Evolutionary conservation across 1,140 invertebrate species (phyloP).

Genomic region (Dendrolimus punctatus): DNA sequence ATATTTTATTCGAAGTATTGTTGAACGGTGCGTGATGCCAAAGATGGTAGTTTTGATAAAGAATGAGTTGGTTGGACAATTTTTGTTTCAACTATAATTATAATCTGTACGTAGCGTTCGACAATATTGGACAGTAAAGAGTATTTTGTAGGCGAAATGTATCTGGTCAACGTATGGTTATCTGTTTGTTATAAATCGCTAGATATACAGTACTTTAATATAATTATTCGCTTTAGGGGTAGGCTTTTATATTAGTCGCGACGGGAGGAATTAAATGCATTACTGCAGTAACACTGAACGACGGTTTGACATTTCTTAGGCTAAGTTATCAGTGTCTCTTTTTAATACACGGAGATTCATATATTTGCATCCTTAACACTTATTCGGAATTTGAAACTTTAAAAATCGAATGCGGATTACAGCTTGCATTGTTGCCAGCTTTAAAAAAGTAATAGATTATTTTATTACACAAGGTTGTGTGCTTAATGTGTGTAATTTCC

Average conservation of each 20-base stretch:
- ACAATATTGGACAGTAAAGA: constrained; percentile 22
- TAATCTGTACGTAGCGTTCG: constrained; percentile 7
- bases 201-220: constrained; percentile 42
- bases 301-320: too few relatives aligned
- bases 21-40: constrained; percentile 14
- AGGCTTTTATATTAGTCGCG: constrained; percentile 42
- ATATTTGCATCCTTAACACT: too few relatives aligned
- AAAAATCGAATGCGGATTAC: too few relatives aligned
- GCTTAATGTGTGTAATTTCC: constrained; percentile 20
- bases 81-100: constrained; percentile 2
- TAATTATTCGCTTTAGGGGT: constrained; percentile 60
- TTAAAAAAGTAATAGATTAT: too few relatives aligned
- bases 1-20: constrained; percentile 39
- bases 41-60: constrained; percentile 15
- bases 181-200: constrained; percentile 42
- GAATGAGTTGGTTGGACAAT: constrained; percentile 3
- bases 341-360: too few relatives aligned
- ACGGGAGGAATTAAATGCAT: constrained; percentile 15
- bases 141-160: constrained; percentile 33
- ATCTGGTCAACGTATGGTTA: constrained; percentile 54
- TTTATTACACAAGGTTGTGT: too few relatives aligned
- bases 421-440: too few relatives aligned
- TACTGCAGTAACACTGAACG: too few relatives aligned
- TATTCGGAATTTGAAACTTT: too few relatives aligned
- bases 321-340: too few relatives aligned